phyloP scores from a whole-genome alignment of 2,888 invertebrate genomes.

The Tanypteryx hageni region DNA sequence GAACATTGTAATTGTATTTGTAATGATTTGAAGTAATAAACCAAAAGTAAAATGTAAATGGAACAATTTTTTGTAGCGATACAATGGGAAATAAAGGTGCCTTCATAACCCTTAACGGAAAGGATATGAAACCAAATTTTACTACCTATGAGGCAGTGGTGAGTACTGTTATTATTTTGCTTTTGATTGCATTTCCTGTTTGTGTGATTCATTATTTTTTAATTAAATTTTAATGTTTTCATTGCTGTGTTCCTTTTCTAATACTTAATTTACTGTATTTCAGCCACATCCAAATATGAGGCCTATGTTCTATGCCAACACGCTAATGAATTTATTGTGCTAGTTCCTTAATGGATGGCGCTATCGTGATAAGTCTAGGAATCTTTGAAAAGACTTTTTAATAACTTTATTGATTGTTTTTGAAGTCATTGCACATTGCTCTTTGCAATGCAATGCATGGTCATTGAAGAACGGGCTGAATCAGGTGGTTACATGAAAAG shows the following conservation, averaged over 20 bases:
- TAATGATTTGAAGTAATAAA: background rate
- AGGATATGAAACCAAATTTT: conserved; percentile 92
- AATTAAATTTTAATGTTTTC: conserved; percentile 19
- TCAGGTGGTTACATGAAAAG: conserved; percentile 42
- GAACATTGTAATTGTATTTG: background rate
- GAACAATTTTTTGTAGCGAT: conserved; percentile 84
- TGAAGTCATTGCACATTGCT: conserved; percentile 35
- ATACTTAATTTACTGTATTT: conserved; percentile 75
- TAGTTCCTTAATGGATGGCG: conserved; percentile 74
- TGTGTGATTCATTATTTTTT: conserved; percentile 55
- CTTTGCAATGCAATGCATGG: conserved; percentile 5
- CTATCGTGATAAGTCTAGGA: conserved; percentile 52
- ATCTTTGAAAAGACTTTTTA: conserved; percentile 39
- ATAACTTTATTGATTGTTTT: conserved; percentile 17
- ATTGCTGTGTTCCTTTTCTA: conserved; percentile 42
- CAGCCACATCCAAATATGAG: conserved; percentile 97
- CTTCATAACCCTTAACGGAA: conserved; percentile 95
- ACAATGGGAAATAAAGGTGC: conserved; percentile 99
- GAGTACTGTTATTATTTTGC: conserved; percentile 74
- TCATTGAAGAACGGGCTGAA: background rate
- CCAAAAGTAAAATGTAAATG: background rate
- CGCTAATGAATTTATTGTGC: conserved; percentile 87
- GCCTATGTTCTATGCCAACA: conserved; percentile 97
- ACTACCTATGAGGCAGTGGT: conserved; percentile 97
- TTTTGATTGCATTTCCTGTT: conserved; percentile 23